These are phyloP conservation scores for Amiota minor DNA, from an alignment of 2,888 invertebrate genomes.

Conservation along the genomic window DNA sequence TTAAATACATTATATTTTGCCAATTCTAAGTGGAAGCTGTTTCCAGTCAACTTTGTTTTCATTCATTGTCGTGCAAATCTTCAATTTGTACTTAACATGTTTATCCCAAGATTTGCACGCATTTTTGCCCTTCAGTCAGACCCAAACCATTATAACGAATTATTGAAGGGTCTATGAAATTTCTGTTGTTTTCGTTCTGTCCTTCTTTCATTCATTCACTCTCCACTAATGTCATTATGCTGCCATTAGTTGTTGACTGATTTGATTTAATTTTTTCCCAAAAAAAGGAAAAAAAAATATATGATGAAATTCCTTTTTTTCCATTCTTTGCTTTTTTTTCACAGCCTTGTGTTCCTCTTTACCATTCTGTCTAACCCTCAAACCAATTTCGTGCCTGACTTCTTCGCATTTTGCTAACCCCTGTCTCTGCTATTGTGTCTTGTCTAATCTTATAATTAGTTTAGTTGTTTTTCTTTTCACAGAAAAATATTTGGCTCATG, in stretches of 20 bases:
- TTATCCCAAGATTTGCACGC: slow-evolving; percentile 17
- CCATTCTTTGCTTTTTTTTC: slow-evolving; percentile 25
- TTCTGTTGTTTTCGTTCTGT: not conserved
- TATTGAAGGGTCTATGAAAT: slow-evolving; percentile 8
- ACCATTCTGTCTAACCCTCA: not conserved
- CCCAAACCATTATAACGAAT: not conserved
- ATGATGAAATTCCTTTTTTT: slow-evolving; percentile 4
- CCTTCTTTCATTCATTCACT: not conserved
- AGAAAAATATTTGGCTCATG: slow-evolving; percentile 41
- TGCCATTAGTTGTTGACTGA: slow-evolving; percentile 67
- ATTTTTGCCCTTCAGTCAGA: not conserved
- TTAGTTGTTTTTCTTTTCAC: slow-evolving; percentile 41
- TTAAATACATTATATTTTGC: not conserved
- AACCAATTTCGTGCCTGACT: slow-evolving; percentile 43
- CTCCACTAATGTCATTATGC: slow-evolving; percentile 60
- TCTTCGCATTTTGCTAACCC: not conserved
- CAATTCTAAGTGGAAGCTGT: not conserved
- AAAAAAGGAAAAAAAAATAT: slow-evolving; percentile 29
- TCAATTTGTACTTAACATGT: not conserved
- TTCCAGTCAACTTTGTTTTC: not conserved
- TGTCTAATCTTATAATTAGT: slow-evolving; percentile 62
- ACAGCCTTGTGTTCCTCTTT: slow-evolving; percentile 39
- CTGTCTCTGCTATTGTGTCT: slow-evolving; percentile 34
- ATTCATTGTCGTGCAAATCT: slow-evolving; percentile 9
- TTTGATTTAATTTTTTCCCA: slow-evolving; percentile 58